Conservation (phyloP, 2,797 vertebrate genomes). For the Schizopygopsis malacanthus region DNA sequence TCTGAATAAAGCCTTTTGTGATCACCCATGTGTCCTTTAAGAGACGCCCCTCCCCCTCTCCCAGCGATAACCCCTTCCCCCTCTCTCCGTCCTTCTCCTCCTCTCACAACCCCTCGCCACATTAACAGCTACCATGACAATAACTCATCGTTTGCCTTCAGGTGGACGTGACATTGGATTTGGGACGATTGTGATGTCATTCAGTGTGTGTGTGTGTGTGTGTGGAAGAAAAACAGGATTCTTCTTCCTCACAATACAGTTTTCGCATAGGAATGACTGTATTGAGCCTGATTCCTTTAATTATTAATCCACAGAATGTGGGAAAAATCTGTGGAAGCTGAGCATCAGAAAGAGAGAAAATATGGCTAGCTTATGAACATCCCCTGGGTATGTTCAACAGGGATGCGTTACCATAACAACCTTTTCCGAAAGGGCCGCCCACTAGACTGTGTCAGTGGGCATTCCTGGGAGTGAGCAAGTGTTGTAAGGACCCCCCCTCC, state of each 20-base stretch:
- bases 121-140: conserved; percentile 52
- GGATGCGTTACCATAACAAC: conserved; percentile 90
- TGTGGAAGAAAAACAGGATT: conserved; percentile 47
- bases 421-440: conserved; percentile 81
- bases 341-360: conserved; percentile 22
- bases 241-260: neutral
- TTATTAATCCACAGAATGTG: neutral
- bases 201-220: conserved; percentile 32
- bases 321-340: neutral
- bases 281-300: neutral
- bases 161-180: conserved; percentile 21
- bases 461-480: conserved; percentile 80
- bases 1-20: conserved; percentile 56
- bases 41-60: conserved; percentile 28
- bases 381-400: conserved; percentile 75
- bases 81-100: conserved; percentile 16
- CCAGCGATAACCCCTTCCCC: neutral
- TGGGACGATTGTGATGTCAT: neutral
- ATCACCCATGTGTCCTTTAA: conserved; percentile 19
- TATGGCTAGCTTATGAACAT: conserved; percentile 63
- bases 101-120: conserved; percentile 43
- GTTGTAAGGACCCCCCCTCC: conserved; percentile 60
- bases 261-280: neutral
- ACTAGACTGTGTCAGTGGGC: conserved; percentile 83
- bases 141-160: neutral